Percentiles rank a stretch among this genome's conserved stretches.
Conservation (phyloP, 2,113 vertebrate species). For the Grammomys dolichurus region DNA sequence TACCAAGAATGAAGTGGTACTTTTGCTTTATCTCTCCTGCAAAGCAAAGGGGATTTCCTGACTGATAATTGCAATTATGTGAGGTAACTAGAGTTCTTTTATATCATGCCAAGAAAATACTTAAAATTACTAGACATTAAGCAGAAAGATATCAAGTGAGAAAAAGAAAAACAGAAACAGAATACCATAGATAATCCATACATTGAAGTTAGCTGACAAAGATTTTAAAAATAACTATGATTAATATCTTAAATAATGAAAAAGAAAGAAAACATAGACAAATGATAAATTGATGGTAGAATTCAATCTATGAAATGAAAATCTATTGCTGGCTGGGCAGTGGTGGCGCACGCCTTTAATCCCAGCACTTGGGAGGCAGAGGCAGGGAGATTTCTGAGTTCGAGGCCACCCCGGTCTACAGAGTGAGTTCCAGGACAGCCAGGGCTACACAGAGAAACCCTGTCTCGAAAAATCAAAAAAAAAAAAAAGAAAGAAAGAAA, state of each 20-base stretch:
- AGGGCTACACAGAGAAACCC: no score
- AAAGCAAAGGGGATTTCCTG: neutral
- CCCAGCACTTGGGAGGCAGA: no score
- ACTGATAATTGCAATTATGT: neutral
- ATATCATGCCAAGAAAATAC: slow-evolving; percentile 18
- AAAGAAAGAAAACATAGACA: neutral
- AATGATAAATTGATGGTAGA: neutral
- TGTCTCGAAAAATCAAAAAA: no score
- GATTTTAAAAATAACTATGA: slow-evolving; percentile 27
- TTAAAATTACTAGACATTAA: slow-evolving; percentile 33
- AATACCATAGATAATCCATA: neutral
- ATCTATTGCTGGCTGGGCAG: neutral
- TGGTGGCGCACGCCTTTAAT: no score
- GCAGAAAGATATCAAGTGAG: neutral
- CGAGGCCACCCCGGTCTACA: no score
- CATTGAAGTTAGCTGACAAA: neutral
- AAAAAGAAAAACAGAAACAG: neutral
- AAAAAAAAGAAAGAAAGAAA: no score
- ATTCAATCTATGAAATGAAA: slow-evolving; percentile 29
- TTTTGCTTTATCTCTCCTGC: neutral
- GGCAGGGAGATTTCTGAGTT: no score
- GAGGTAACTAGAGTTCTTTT: neutral
- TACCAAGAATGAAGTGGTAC: neutral
- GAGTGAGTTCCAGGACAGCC: no score
- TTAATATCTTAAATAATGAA: slow-evolving; percentile 3